Evolutionary conservation across 2,888 invertebrate species (phyloP).

Genomic region (Melitaea athalia): DNA sequence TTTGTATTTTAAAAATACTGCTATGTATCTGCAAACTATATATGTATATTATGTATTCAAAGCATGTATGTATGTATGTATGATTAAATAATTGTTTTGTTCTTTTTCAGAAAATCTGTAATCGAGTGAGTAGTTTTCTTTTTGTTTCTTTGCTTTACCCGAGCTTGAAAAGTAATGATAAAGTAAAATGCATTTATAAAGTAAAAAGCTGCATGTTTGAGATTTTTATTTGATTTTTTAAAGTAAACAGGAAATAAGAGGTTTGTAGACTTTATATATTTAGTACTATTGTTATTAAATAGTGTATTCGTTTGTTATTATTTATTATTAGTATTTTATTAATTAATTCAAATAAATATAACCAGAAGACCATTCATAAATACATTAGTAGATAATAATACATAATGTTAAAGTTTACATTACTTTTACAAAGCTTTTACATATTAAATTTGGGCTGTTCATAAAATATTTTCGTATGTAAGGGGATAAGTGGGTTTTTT

Average conservation of each 20-base stretch:
- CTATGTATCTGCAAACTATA: constrained; percentile 7
- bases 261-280: neutral
- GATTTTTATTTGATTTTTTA: neutral
- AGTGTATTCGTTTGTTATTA: no score
- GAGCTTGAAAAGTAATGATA: constrained; percentile 1
- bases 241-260: neutral
- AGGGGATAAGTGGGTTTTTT: no score
- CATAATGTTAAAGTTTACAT: no score
- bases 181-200: neutral
- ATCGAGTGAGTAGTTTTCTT: constrained; percentile 58
- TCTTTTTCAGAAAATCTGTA: constrained; percentile 63
- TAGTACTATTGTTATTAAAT: no score
- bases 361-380: no score
- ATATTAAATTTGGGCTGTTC: no score
- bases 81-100: constrained; percentile 40
- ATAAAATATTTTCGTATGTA: no score
- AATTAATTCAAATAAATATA: no score
- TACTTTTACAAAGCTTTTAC: no score
- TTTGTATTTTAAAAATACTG: neutral
- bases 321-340: no score
- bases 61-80: constrained; percentile 39
- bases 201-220: neutral
- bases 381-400: neutral
- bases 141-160: constrained; percentile 7
- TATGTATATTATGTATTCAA: constrained; percentile 7